These are phyloP conservation scores for Channallabes apus DNA, from an alignment of 2,797 vertebrate species.

Conservation along the genomic window DNA sequence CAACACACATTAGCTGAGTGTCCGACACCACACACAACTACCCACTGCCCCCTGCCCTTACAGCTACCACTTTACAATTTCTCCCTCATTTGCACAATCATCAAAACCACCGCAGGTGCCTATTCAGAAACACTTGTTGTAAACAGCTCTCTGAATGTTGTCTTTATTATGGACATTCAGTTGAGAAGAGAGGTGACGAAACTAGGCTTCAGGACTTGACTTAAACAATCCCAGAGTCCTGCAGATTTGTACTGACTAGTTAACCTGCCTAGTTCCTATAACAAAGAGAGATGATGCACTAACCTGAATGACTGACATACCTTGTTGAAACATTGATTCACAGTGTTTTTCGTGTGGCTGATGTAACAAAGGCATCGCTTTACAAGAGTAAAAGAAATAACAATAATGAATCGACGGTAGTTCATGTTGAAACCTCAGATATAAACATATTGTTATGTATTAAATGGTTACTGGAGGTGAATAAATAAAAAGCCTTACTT, in stretches of 20 bases:
- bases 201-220: background rate
- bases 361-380: background rate
- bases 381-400: background rate
- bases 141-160: background rate
- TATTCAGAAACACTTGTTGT: background rate
- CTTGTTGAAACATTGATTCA: background rate
- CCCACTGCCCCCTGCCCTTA: background rate
- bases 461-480: background rate
- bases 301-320: background rate
- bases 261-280: background rate
- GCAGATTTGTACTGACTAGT: background rate
- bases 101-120: background rate
- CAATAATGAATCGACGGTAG: background rate
- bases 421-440: background rate
- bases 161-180: constrained; percentile 20
- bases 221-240: background rate
- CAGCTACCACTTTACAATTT: background rate
- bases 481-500: background rate
- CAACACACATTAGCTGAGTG: background rate
- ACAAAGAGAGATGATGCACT: background rate
- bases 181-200: background rate
- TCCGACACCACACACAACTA: background rate
- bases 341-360: background rate
- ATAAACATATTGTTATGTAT: background rate
- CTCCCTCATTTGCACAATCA: background rate